Base-by-base conservation (phyloP, 2,888 invertebrate species). In the Stenodera caucasica region DNA sequence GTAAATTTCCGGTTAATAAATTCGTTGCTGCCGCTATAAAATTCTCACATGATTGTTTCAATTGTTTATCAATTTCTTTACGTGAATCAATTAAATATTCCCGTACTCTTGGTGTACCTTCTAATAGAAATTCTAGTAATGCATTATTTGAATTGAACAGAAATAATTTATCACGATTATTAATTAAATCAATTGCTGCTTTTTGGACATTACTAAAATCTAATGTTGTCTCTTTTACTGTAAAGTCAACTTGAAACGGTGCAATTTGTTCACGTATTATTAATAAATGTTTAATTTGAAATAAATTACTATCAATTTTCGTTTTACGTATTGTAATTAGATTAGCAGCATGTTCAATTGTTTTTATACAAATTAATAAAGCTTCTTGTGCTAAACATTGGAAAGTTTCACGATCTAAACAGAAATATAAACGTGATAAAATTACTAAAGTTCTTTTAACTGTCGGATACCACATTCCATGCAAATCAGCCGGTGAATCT, bases 401-500 rank as follows among this genome's bases (percentile, higher is more conserved):
- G 81, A 99, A 99, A 23, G 97, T 97, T 54, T 92, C 90, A 67
- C 91, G 88, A 81, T 98, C 98, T 9, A 99, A 86, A 77, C 98
- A 98, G 54, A 97, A 86, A 78, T 91, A 92, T 0, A 96, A 84
- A 63, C 98, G 89, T 0, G 98, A 98, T 3, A 99, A 83, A 65
- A 97, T 98, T 18, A 98, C 94, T 15, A 99, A 81, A 0, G 98
- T 97, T 49, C 99, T 84, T 15, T 98, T 85, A 0, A 99, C 97
- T 0, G 96, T 97, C 0, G 99, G 99, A 81, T 98, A 99, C 99
- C 99, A 99, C 96, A 99, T 96, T 26, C 98, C 99, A 81, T 98
- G 98, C 32, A 98, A 83, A 83, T 99, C 98, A 0, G 98, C 80
- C 33, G 81, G 79, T 12, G 80, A 80, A 75, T 79, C 74, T 51